Conservation (phyloP, 2,888 invertebrate genomes). For the Alviniconcha strummeri region DNA sequence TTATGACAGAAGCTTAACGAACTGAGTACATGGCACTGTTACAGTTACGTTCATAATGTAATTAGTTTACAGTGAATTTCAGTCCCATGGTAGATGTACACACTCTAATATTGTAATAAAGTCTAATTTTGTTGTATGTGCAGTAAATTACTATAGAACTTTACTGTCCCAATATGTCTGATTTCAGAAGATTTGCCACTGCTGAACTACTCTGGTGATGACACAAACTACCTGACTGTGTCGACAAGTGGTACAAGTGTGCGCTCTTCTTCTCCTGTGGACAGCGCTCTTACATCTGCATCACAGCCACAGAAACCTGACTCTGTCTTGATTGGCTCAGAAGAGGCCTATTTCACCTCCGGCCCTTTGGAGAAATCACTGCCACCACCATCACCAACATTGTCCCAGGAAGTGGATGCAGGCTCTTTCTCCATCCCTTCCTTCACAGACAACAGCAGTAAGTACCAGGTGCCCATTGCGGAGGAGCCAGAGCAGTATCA, state of each 20-base stretch:
- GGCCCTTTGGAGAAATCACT: conserved; percentile 8
- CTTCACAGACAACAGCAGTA: conserved; percentile 32
- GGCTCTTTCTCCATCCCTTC: conserved; percentile 33
- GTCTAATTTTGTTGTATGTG: too few relatives aligned
- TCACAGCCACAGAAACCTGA: neutral
- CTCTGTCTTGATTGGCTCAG: neutral
- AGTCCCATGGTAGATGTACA: too few relatives aligned
- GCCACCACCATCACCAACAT: neutral
- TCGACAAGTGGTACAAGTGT: neutral
- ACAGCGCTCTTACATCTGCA: conserved; percentile 1
- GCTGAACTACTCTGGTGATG: neutral
- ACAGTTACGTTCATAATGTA: too few relatives aligned
- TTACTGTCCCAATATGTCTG: too few relatives aligned
- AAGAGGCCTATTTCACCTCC: conserved; percentile 8
- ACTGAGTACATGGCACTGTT: too few relatives aligned
- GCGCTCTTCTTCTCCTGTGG: neutral
- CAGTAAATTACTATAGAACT: too few relatives aligned
- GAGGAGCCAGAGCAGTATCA: conserved; percentile 23
- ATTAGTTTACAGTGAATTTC: too few relatives aligned
- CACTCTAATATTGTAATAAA: too few relatives aligned
- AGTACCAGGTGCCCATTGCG: conserved; percentile 18
- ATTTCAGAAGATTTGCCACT: conserved; percentile 6
- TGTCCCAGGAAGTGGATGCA: neutral
- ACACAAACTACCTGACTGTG: too few relatives aligned
- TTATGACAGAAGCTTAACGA: too few relatives aligned